Evolutionary conservation across 1,140 invertebrate genomes (phyloP).

Genomic region (Eciton burchellii): DNA sequence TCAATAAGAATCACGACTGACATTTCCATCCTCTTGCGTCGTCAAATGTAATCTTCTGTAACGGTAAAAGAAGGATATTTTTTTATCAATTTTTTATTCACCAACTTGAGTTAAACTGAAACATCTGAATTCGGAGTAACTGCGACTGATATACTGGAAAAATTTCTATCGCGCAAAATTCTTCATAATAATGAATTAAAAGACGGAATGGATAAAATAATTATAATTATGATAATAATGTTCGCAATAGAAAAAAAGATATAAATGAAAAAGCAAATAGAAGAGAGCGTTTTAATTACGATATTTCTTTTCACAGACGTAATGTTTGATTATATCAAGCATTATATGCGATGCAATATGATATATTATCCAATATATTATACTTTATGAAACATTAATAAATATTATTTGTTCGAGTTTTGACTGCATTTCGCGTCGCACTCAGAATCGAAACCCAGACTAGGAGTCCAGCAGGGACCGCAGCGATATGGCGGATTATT

Average conservation of each 20-base stretch:
- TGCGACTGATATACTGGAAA: background rate
- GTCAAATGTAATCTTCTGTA: constrained; percentile 29
- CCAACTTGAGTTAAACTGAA: background rate
- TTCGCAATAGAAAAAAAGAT: background rate
- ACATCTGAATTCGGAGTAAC: constrained; percentile 10
- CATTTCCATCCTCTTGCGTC: constrained; percentile 42
- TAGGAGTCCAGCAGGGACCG: too few relatives aligned
- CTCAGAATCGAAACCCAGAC: too few relatives aligned
- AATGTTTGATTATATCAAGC: too few relatives aligned
- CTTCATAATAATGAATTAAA: background rate
- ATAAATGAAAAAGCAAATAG: background rate
- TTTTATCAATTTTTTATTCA: background rate
- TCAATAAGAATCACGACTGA: constrained; percentile 26
- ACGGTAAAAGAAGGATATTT: constrained; percentile 3
- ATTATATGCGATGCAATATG: too few relatives aligned
- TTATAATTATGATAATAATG: background rate
- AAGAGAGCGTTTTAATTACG: background rate
- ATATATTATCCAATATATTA: too few relatives aligned
- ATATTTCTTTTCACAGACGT: too few relatives aligned
- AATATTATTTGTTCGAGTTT: background rate
- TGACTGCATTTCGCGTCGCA: too few relatives aligned
- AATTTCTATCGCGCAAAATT: background rate
- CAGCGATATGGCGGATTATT: too few relatives aligned
- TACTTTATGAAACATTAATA: background rate
- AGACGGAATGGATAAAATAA: too few relatives aligned